phyloP scores from a whole-genome alignment of 2,113 vertebrate species.

The Perca schrenkii region DNA sequence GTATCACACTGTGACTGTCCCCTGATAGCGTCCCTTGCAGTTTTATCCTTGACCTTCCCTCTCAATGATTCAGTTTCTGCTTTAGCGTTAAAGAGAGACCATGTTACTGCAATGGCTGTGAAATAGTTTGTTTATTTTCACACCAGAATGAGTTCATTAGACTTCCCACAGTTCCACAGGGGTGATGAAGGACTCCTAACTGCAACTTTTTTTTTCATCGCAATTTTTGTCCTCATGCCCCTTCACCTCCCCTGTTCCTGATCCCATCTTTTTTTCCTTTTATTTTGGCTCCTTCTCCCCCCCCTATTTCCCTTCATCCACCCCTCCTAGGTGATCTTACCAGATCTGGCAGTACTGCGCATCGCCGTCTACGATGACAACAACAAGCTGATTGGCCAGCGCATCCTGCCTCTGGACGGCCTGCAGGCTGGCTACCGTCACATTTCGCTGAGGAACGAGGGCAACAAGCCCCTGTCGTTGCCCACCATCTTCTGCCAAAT shows the following conservation, averaged over 20 bases:
- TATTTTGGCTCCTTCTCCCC: not conserved
- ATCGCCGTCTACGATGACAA: constrained; percentile 98
- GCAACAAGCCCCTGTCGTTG: constrained; percentile 96
- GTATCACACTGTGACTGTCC: constrained; percentile 48
- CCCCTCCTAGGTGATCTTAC: constrained; percentile 92
- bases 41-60: constrained; percentile 49
- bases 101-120: constrained; percentile 12
- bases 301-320: constrained; percentile 2
- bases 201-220: not conserved
- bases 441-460: constrained; percentile 97
- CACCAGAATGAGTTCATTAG: not conserved
- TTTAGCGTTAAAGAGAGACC: constrained; percentile 16
- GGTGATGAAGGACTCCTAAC: not conserved
- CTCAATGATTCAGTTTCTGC: constrained; percentile 4
- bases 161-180: not conserved
- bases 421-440: constrained; percentile 98
- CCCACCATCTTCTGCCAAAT: constrained; percentile 99
- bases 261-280: not conserved
- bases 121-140: constrained; percentile 4
- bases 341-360: constrained; percentile 96
- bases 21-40: constrained; percentile 36
- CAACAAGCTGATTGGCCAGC: constrained; percentile 96
- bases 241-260: not conserved
- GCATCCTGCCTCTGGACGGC: constrained; percentile 96
- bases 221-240: not conserved